Conservation (phyloP, 2,113 vertebrate species). For the Pelecanus crispus region DNA sequence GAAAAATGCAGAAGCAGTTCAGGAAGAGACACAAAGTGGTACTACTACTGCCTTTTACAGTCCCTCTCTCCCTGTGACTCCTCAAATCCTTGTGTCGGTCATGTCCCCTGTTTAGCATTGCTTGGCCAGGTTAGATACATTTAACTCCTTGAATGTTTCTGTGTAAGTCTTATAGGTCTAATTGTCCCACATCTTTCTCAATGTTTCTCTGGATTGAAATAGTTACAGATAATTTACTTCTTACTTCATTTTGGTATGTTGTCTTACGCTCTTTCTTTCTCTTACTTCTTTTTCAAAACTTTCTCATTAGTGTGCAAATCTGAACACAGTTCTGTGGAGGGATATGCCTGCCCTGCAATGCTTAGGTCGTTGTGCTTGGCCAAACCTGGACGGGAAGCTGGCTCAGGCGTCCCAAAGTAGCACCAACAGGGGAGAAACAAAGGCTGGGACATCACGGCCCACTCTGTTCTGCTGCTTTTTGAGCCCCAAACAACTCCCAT, state of each 20-base stretch:
- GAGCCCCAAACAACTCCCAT: background rate
- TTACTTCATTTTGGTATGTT: background rate
- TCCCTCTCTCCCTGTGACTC: background rate
- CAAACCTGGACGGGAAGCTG: fast-evolving
- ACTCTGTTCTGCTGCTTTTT: background rate
- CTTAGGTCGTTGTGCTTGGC: background rate
- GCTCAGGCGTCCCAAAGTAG: background rate
- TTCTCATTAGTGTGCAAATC: background rate
- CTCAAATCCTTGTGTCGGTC: background rate
- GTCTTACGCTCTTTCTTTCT: background rate
- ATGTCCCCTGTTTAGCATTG: background rate
- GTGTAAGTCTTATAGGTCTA: background rate
- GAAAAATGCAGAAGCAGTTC: background rate
- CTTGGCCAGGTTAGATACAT: background rate
- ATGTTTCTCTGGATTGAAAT: background rate
- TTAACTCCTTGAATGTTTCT: background rate
- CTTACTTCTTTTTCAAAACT: background rate
- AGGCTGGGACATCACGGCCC: fast-evolving
- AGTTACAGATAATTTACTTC: background rate
- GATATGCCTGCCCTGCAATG: background rate
- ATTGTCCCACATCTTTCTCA: background rate
- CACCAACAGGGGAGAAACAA: background rate
- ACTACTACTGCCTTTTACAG: background rate
- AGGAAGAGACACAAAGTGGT: background rate
- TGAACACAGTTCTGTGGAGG: background rate